Evolutionary conservation across 2,888 invertebrate genomes (phyloP), one percentile per base, ranked within the genome.

Genomic region (Pterostichus madidus): DNA sequence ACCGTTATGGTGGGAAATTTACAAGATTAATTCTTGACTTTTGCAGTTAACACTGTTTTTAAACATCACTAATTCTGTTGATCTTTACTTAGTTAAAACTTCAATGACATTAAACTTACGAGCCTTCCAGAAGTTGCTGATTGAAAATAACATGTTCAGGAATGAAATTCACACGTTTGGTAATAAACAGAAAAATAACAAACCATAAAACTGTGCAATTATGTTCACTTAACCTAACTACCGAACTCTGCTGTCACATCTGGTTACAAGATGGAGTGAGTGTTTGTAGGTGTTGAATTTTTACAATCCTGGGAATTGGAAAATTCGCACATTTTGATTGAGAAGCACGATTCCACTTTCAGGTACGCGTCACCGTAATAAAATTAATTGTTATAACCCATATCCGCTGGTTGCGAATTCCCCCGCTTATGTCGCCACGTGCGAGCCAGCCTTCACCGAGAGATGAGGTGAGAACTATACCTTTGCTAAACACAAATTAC

Each of bases 281-380:
- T 13, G 13, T 15, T 13, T 64, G 0, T 13, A 32, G 39, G 64
- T 56, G 56, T 56, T 56, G 56, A 13, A 17, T 56, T 56, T 56
- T 56, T 56, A 56, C 56, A 56, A 56, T 56, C 15, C 13, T 15
- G 56, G 56, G 56, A 56, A 17, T 56, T 56, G 13, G 68, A 11
- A 44, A 17, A 71, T 71, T 71, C 68, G 68, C 68, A 71, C 44
- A 44, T 71, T 39, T 11, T 71, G 68, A 71, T 71, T 39, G 24
- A 56, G 17, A 17, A 56, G 56, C 56, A 56, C 56, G 56, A 17
- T 39, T 39, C 39, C 39, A 35, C 7, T 15, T 44, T 15, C 68
- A 71, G 68, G 68, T 71, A 71, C 44, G 4, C 39, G 24, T 8
- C 46, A 17, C 52, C 15, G 56, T 17, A 71, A 71, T 71, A 71